A percentile compares a stretch with the other conserved stretches of the same genome.
Conservation (phyloP, 1,140 invertebrate species). For the Laodelphax striatellus region DNA sequence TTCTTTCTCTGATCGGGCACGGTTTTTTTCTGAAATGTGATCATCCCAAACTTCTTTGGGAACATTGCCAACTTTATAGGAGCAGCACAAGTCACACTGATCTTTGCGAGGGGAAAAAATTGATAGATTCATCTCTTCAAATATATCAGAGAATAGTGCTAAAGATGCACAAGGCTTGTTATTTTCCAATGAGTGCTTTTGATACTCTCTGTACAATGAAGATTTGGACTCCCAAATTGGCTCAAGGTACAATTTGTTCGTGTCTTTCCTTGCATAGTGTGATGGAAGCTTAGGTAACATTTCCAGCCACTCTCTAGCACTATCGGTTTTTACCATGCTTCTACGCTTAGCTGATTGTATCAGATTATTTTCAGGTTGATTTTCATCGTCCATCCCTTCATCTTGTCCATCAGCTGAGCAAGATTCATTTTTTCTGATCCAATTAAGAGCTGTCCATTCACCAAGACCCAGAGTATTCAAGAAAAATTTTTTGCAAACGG, state of each 20-base stretch:
- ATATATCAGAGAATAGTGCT: background rate
- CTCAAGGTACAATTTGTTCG: constrained; percentile 7
- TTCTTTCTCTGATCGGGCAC: constrained; percentile 10
- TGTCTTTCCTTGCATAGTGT: background rate
- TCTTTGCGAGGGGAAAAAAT: background rate
- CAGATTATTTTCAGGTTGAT: no score
- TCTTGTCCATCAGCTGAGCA: no score
- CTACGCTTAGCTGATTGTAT: no score
- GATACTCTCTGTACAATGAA: constrained; percentile 5
- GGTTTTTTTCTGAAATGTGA: constrained; percentile 6
- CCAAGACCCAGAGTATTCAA: background rate
- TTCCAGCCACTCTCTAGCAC: constrained; percentile 5
- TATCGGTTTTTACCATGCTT: no score
- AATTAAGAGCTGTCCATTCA: constrained; percentile 1
- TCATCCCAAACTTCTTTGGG: constrained; percentile 8
- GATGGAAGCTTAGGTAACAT: constrained; percentile 2
- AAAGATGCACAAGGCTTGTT: constrained; percentile 1
- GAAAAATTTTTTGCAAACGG: background rate
- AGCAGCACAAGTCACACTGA: background rate
- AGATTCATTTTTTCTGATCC: background rate
- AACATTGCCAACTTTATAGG: constrained; percentile 6
- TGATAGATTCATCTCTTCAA: constrained; percentile 12
- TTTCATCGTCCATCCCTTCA: no score
- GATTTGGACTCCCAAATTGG: constrained; percentile 8
- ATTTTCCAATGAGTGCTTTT: background rate